Evolutionary conservation across 2,888 invertebrate species (phyloP).

Genomic region (Pyrrhia umbra): DNA sequence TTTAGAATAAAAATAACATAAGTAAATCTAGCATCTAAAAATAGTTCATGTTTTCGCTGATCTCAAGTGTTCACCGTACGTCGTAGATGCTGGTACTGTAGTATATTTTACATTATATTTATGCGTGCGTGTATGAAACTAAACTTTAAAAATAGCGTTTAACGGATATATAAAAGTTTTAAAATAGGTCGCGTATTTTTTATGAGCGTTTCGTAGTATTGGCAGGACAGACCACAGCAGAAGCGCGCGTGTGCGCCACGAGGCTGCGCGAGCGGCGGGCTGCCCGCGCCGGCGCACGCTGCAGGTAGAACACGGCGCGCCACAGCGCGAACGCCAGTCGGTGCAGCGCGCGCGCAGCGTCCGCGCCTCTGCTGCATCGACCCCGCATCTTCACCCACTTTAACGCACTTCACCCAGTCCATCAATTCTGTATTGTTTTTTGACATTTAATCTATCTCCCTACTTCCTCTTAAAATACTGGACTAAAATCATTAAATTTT

Average conservation of each 20-base stretch:
- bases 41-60: not conserved
- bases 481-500: not conserved
- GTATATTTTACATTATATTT: not conserved
- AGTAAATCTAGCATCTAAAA: not conserved
- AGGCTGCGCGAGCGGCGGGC: conserved; percentile 73
- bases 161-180: conserved; percentile 30
- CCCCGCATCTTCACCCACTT: conserved; percentile 74
- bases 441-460: conserved; percentile 35
- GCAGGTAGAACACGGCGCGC: conserved; percentile 93
- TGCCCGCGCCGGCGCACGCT: conserved; percentile 80
- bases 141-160: conserved; percentile 27
- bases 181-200: conserved; percentile 42
- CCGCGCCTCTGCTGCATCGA: conserved; percentile 76
- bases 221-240: conserved; percentile 73
- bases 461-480: not conserved
- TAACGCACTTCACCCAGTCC: conserved; percentile 50
- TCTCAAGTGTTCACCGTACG: conserved; percentile 2
- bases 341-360: conserved; percentile 91
- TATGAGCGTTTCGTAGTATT: conserved; percentile 35
- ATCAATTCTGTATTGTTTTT: conserved; percentile 37
- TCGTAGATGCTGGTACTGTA: not conserved
- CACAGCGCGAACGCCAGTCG: conserved; percentile 94
- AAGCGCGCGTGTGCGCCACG: conserved; percentile 52
- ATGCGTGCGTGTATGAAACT: conserved; percentile 12
- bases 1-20: no score